A percentile compares a stretch with the other conserved stretches of the same genome.
Conservation (phyloP, 1,140 invertebrate species). For the Metaphire vulgaris region DNA sequence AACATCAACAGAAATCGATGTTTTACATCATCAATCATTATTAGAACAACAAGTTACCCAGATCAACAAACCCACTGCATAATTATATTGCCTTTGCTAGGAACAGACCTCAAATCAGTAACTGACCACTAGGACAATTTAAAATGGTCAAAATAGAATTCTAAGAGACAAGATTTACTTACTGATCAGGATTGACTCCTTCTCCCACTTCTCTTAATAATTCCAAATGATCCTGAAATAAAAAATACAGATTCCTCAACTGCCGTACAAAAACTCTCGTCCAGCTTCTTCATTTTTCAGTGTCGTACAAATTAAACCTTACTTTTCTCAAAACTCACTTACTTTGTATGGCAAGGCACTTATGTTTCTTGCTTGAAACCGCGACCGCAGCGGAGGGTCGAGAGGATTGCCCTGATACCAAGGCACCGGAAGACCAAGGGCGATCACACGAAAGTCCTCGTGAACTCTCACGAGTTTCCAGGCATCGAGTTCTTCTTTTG, state of each 20-base stretch:
- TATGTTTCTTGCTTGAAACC: constrained; percentile 87
- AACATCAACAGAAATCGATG: no score
- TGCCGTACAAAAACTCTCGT: neutral
- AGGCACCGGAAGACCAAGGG: constrained; percentile 50
- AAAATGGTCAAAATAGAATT: no score
- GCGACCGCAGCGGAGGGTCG: constrained; percentile 86
- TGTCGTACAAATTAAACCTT: no score
- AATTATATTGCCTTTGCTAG: no score
- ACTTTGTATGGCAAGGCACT: constrained; percentile 52
- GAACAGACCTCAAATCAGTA: no score
- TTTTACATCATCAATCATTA: no score
- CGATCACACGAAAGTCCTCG: constrained; percentile 71
- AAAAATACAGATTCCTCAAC: no score
- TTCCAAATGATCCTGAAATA: constrained; percentile 31
- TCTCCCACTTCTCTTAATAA: constrained; percentile 15
- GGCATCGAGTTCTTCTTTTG: constrained; percentile 67
- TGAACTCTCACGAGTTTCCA: constrained; percentile 72
- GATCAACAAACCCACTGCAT: no score
- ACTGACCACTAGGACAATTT: no score
- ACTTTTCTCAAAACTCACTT: no score
- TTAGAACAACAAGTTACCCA: no score
- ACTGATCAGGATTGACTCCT: constrained; percentile 27
- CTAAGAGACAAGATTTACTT: neutral
- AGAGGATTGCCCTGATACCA: constrained; percentile 74
- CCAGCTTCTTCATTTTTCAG: no score